Conservation (phyloP, 1,140 invertebrate genomes). For the Frieseomelitta varia region DNA sequence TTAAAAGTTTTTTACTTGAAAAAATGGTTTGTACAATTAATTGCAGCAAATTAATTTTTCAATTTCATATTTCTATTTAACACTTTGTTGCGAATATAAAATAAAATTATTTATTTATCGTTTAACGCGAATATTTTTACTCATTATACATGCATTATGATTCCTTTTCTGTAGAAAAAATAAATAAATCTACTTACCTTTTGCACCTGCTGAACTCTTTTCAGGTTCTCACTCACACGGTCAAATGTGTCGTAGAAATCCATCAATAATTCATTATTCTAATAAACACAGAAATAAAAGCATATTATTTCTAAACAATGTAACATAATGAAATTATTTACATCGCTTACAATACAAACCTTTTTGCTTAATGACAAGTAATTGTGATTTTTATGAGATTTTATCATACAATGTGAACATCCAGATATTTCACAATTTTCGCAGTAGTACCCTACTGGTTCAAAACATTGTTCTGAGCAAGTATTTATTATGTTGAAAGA, state of each 20-base stretch:
- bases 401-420: slow-evolving; percentile 77
- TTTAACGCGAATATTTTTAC: slow-evolving; percentile 36
- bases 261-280: slow-evolving; percentile 61
- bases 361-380: slow-evolving; percentile 35
- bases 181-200: slow-evolving; percentile 62
- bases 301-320: slow-evolving; percentile 16
- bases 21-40: neutral
- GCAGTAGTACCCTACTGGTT: slow-evolving; percentile 74
- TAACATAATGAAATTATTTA: neutral
- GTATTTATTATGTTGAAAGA: slow-evolving; percentile 33
- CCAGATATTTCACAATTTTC: slow-evolving; percentile 68
- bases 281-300: slow-evolving; percentile 53
- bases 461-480: slow-evolving; percentile 52
- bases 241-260: slow-evolving; percentile 32
- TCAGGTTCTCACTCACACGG: slow-evolving; percentile 28
- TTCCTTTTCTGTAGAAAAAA: neutral
- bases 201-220: slow-evolving; percentile 39
- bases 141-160: slow-evolving; percentile 9
- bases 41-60: neutral
- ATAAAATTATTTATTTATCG: slow-evolving; percentile 75
- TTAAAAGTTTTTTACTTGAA: neutral
- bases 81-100: slow-evolving; percentile 65
- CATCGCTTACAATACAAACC: slow-evolving; percentile 55
- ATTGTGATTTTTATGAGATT: slow-evolving; percentile 71
- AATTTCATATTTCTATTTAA: slow-evolving; percentile 16